Evolutionary conservation across 2,113 vertebrate species (phyloP), one percentile per base, ranked within the genome.

Genomic region (Onychostruthus taczanowskii): DNA sequence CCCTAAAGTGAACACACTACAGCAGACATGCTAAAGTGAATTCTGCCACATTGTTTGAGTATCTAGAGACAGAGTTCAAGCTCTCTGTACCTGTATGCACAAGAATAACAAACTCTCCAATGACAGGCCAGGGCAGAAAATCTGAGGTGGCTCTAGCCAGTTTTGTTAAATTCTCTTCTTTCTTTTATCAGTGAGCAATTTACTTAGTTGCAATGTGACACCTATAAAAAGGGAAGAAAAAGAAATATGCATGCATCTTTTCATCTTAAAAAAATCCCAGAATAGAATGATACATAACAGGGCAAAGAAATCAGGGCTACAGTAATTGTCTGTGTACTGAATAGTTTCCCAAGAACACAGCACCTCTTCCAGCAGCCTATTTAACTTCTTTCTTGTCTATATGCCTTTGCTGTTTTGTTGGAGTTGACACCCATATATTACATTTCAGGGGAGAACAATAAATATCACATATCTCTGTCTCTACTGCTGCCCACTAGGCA

Each of bases 361-460:
- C 39, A 78, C 2, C 24, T 61, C 75, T 96, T 87, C 82, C 87
- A 95, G 81, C 39, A 86, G 37, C 13, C 55, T 80, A 4, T 67
- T 93, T 82, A 14, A 13, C 47, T 82, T 82, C 66, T 62, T 82
- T 67, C 17, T 67, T 79, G 56, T 91, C 58, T 82, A 35, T 39
- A 89, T 9, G 23, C 53, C 33, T 92, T 61, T 13, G 37, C 52
- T 75, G 69, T 68, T 81, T 68, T 56, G 64, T 61, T 68, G 69
- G 56, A 84, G 18, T 44, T 61, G 73, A 93, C 79, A 90, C 8
- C 19, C 35, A 63, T 59, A 33, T 58, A 92, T 52, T 72, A 81
- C 22, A 92, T 92, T 96, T 86, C 93, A 91, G 53, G 37, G 31
- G 78, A 87, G 70, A 35, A 84, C 63, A 91, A 87, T 31, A 90